phyloP scores from a whole-genome alignment of 1,140 invertebrate species.

The Hycleus cichorii region DNA sequence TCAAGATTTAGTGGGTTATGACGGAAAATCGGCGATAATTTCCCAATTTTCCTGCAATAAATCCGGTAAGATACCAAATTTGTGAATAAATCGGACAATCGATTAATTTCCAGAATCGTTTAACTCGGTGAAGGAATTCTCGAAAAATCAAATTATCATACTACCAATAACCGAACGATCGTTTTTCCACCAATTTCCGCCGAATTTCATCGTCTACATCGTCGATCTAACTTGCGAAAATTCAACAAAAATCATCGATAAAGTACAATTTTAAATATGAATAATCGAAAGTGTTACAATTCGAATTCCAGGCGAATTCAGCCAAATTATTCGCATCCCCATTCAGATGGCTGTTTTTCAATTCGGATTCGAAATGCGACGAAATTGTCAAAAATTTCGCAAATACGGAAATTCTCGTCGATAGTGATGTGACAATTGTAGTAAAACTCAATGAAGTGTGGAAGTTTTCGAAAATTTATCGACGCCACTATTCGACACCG shows the following conservation, averaged over 20 bases:
- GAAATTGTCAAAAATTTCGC: background rate
- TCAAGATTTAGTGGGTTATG: background rate
- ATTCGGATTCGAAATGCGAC: background rate
- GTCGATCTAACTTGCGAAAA: background rate
- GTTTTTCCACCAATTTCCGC: conserved; percentile 2
- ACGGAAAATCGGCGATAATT: background rate
- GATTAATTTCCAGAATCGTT: background rate
- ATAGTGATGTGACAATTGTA: conserved; percentile 33
- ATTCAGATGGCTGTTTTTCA: conserved; percentile 3
- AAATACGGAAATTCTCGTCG: conserved; percentile 28
- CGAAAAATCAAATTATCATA: conserved; percentile 6
- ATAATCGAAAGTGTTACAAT: too few relatives aligned
- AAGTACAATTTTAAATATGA: background rate
- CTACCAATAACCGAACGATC: background rate
- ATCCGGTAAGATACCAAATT: background rate
- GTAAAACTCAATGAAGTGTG: conserved; percentile 2
- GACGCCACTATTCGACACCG: conserved; percentile 6
- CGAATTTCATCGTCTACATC: background rate
- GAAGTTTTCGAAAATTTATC: conserved; percentile 30
- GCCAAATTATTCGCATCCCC: conserved; percentile 3
- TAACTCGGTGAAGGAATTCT: background rate
- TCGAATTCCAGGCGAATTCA: conserved; percentile 10
- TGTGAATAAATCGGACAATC: background rate
- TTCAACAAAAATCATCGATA: background rate
- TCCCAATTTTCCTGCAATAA: conserved; percentile 3